Evolutionary conservation across 30 jellyfish, hydroid and myxozoan genomes (phyloP), one percentile per base, ranked within the genome.

Genomic region (Hydra vulgaris): DNA sequence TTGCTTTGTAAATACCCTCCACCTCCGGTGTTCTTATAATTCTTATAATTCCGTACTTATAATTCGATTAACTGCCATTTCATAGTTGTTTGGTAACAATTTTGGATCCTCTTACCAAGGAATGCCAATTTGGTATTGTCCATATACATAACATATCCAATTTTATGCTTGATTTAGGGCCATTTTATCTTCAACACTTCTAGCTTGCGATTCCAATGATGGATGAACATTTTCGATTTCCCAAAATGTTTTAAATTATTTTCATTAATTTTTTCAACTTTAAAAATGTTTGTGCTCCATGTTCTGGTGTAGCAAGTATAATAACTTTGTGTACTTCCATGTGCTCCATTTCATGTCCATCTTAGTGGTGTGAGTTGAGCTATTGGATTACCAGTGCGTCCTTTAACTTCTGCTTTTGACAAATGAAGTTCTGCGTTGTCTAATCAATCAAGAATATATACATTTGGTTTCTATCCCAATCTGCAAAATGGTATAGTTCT

Each of bases 241-340:
- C 71, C 71, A 56, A n/a, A 56, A 56, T n/a, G 17, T 56, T n/a
- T 56, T 56, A 17, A 56, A 56, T 56, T 17, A 56, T n/a, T n/a
- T 15, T n/a, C 71, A 56, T 56, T 56, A 56, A 56, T 56, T n/a
- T 56, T n/a, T 15, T 56, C 71, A 56, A 56, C 18, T 17, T 56
- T n/a, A 15, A n/a, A 15, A 15, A n/a, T 56, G 17, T 56, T 17
- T 56, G 71, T 56, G 17, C 17, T 15, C n/a, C 17, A 56, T 17
- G 71, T 56, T 56, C 71, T 56, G 71, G 71, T 56, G 71, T 56
- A n/a, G 71, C n/a, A 56, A n/a, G 71, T 56, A 56, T 56, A n/a
- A 56, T 15, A 56, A 15, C n/a, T n/a, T 56, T 17, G 71, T 56
- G 18, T 56, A 56, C 71, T 17, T 56, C 71, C 71, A 15, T 17